A percentile compares a stretch with the other conserved stretches of the same genome.
Conservation (phyloP, 2,888 invertebrate species). For the Drosophila antonietae region DNA sequence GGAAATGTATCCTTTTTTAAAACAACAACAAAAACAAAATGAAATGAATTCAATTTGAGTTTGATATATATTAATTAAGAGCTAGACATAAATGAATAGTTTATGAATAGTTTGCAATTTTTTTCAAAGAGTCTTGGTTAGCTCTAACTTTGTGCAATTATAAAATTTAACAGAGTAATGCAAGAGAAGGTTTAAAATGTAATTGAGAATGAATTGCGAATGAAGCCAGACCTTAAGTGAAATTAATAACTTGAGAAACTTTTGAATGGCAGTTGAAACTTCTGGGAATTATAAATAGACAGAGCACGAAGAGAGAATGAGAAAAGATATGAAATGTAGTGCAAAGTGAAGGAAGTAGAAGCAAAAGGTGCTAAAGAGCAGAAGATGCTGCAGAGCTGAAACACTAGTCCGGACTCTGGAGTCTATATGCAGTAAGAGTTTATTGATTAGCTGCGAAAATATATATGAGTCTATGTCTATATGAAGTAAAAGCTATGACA, state of each 20-base stretch:
- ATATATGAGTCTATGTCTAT: not conserved
- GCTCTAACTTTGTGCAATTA: too few species aligned
- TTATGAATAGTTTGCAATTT: too few species aligned
- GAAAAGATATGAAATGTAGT: too few species aligned
- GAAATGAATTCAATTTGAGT: not conserved
- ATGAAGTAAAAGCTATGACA: not conserved
- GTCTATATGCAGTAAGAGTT: too few species aligned
- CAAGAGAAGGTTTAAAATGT: not conserved
- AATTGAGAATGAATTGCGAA: not conserved
- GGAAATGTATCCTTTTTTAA: slow-evolving; percentile 98
- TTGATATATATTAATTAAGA: too few species aligned
- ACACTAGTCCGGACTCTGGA: too few species aligned
- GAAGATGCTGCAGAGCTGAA: not conserved
- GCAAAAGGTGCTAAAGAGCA: not conserved
- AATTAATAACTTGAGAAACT: not conserved
- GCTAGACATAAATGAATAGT: not conserved
- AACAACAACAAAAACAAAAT: slow-evolving; percentile 37
- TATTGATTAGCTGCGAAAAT: not conserved
- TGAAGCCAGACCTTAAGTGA: not conserved
- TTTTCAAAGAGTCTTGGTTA: too few species aligned
- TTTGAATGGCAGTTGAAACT: not conserved
- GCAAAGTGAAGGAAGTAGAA: not conserved
- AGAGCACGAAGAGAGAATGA: too few species aligned
- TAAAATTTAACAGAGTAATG: not conserved
- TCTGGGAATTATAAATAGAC: not conserved